A percentile compares a stretch with the other conserved stretches of the same genome.
Evolutionary conservation across 1,140 invertebrate species (phyloP).

Genomic region (Pygmarrhopalites habei): DNA sequence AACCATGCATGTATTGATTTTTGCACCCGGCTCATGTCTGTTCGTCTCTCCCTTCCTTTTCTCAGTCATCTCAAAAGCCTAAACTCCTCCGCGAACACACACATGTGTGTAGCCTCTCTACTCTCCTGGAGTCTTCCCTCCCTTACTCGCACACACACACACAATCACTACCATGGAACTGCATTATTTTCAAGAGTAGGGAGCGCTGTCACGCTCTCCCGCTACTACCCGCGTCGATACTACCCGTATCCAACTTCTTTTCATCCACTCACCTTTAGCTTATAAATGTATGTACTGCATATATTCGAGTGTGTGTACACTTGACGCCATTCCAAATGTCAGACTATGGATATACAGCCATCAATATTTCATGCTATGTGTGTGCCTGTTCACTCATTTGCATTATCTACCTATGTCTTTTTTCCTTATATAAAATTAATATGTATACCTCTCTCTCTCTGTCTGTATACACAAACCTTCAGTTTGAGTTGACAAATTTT

Average conservation of each 20-base stretch:
- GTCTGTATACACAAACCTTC: no score
- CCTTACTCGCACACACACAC: background rate
- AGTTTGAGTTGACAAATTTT: no score
- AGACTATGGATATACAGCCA: no score
- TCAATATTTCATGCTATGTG: no score
- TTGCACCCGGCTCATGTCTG: slow-evolving; percentile 15
- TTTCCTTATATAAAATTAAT: no score
- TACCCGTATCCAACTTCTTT: background rate
- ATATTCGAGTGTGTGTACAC: background rate
- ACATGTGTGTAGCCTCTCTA: no score
- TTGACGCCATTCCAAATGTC: background rate
- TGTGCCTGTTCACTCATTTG: no score
- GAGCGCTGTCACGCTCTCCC: background rate
- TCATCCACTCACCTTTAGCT: background rate
- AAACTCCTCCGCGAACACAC: background rate
- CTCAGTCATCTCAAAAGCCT: slow-evolving; percentile 6
- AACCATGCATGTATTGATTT: slow-evolving; percentile 26
- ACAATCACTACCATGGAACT: background rate
- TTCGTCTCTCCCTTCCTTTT: background rate
- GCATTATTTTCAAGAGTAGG: background rate
- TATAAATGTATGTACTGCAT: no score
- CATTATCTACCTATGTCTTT: no score
- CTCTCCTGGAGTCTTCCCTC: no score
- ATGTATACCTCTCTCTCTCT: no score
- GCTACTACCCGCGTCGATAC: background rate